A percentile compares a stretch with the other conserved stretches of the same genome.
These are phyloP conservation scores for Habropoda laboriosa DNA, from an alignment of 1,140 invertebrate genomes.

Conservation along the genomic window DNA sequence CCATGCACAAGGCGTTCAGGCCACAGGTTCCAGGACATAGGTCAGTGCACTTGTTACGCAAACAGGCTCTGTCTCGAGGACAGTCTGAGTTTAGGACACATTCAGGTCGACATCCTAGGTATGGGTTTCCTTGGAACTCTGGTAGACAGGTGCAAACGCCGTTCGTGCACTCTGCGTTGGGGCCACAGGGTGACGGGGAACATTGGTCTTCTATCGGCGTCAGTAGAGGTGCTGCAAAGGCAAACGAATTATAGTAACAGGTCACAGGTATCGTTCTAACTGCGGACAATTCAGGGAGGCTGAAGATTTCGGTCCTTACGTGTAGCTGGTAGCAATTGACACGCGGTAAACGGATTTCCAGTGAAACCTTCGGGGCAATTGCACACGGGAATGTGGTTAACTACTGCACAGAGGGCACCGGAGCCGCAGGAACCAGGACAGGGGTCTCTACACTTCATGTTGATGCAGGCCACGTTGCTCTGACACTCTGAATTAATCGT, in stretches of 20 bases:
- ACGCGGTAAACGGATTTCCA: slow-evolving; percentile 81
- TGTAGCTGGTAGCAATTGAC: slow-evolving; percentile 77
- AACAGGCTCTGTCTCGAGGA: slow-evolving; percentile 79
- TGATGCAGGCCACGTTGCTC: slow-evolving; percentile 81
- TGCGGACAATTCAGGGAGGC: neutral
- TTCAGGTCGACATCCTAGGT: slow-evolving; percentile 80
- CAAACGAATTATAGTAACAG: slow-evolving; percentile 4
- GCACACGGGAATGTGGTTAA: slow-evolving; percentile 84
- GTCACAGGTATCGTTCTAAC: neutral
- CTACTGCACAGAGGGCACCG: slow-evolving; percentile 82
- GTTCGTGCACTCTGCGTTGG: slow-evolving; percentile 82
- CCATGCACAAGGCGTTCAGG: slow-evolving; percentile 81
- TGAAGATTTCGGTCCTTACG: slow-evolving; percentile 49
- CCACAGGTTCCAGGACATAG: slow-evolving; percentile 84
- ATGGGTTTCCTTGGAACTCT: slow-evolving; percentile 87
- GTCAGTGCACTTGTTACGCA: slow-evolving; percentile 82
- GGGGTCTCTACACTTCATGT: slow-evolving; percentile 82
- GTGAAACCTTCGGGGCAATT: slow-evolving; percentile 83
- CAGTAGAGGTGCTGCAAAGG: slow-evolving; percentile 39
- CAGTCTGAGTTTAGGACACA: slow-evolving; percentile 82
- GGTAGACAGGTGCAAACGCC: slow-evolving; percentile 84
- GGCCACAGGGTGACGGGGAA: too few relatives aligned
- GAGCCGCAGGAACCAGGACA: slow-evolving; percentile 83
- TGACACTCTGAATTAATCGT: slow-evolving; percentile 82
- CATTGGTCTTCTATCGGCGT: slow-evolving; percentile 51